Conservation (phyloP, 2,888 invertebrate species). For the Macrophya alboannulata region DNA sequence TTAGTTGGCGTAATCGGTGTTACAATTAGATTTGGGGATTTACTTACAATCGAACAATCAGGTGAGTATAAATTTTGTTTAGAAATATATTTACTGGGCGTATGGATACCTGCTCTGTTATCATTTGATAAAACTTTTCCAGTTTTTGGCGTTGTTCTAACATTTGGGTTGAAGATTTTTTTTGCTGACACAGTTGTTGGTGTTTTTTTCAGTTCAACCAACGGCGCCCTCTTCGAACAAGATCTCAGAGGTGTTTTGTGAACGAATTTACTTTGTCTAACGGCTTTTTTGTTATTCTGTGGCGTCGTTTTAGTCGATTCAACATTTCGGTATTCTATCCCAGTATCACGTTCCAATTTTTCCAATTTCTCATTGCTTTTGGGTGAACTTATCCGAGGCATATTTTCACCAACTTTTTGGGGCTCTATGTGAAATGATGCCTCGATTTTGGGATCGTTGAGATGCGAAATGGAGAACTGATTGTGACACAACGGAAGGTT, state of each 20-base stretch:
- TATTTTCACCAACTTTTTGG: constrained; percentile 48
- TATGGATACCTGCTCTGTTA: background rate
- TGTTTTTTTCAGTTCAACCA: constrained; percentile 21
- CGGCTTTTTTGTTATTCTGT: constrained; percentile 15
- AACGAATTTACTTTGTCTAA: constrained; percentile 4
- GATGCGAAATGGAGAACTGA: constrained; percentile 68
- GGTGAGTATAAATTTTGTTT: constrained; percentile 42
- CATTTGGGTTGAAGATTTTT: background rate
- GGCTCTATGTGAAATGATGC: constrained; percentile 29
- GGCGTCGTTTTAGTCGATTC: background rate
- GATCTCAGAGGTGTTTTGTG: constrained; percentile 47
- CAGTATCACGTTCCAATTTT: background rate
- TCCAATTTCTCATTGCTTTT: constrained; percentile 28
- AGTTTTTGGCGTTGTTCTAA: background rate
- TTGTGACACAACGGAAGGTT: constrained; percentile 69
- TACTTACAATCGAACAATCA: constrained; percentile 72
- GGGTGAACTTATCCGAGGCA: constrained; percentile 55
- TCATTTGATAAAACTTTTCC: background rate
- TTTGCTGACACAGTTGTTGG: background rate
- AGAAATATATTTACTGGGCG: constrained; percentile 13
- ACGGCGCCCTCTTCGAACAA: constrained; percentile 31
- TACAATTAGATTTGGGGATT: constrained; percentile 72
- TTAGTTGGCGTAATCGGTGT: background rate
- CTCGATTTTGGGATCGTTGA: constrained; percentile 62
- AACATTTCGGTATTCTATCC: background rate